Evolutionary conservation across 1,140 invertebrate species (phyloP).

Genomic region (Euglossa dilemma): DNA sequence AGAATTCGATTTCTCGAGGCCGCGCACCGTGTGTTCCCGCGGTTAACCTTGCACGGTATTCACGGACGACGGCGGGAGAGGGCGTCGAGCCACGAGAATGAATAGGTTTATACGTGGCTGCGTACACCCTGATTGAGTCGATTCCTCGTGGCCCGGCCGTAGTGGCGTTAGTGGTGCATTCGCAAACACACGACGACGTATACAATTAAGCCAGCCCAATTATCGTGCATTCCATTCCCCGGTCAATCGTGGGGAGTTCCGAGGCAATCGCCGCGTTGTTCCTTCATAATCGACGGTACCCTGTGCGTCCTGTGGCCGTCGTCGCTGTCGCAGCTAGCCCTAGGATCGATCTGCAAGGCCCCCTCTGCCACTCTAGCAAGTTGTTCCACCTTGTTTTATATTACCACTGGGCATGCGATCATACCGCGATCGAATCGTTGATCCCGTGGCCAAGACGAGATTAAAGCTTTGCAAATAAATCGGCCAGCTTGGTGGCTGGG

Average conservation of each 20-base stretch:
- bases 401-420: not conserved
- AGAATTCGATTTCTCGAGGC: slow-evolving; percentile 51
- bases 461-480: slow-evolving; percentile 19
- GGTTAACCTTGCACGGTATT: slow-evolving; percentile 54
- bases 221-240: slow-evolving; percentile 50
- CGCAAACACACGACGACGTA: slow-evolving; percentile 38
- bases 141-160: slow-evolving; percentile 37
- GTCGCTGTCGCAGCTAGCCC: not conserved
- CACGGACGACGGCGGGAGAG: not conserved
- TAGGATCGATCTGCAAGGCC: too few relatives aligned
- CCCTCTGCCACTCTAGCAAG: not conserved
- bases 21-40: not conserved
- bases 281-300: slow-evolving; percentile 23
- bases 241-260: slow-evolving; percentile 11
- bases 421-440: not conserved
- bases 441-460: slow-evolving; percentile 1
- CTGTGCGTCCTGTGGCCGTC: not conserved
- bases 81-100: slow-evolving; percentile 19
- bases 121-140: slow-evolving; percentile 54
- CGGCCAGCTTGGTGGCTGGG: too few relatives aligned
- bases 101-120: slow-evolving; percentile 56
- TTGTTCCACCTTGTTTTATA: slow-evolving; percentile 1
- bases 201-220: slow-evolving; percentile 55
- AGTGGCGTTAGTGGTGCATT: not conserved
- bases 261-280: slow-evolving; percentile 29